Conservation (phyloP, 2,797 vertebrate species). For the Neosilurus hyrtlii region DNA sequence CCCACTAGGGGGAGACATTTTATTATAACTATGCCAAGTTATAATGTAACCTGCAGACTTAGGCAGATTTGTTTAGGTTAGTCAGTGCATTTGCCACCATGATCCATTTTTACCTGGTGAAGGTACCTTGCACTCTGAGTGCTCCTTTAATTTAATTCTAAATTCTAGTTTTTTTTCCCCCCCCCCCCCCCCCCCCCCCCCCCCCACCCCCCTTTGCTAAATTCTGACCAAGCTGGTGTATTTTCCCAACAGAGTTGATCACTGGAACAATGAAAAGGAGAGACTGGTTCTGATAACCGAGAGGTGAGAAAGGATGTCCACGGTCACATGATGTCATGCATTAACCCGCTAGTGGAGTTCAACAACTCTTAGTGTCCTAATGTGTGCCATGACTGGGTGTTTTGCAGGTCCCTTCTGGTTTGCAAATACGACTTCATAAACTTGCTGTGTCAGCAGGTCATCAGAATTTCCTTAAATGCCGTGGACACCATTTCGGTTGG, state of each 20-base stretch:
- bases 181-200: too few species aligned
- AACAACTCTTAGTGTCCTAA: slow-evolving; percentile 4
- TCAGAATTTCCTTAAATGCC: slow-evolving; percentile 81
- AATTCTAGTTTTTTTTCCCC: too few species aligned
- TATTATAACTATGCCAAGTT: too few species aligned
- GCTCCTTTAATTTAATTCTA: too few species aligned
- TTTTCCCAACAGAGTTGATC: slow-evolving; percentile 80
- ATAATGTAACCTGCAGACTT: too few species aligned
- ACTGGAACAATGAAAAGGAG: slow-evolving; percentile 98
- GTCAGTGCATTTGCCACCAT: too few species aligned
- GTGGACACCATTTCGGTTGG: slow-evolving; percentile 91
- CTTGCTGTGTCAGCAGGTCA: slow-evolving; percentile 89
- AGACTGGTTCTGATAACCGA: slow-evolving; percentile 90
- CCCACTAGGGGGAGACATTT: too few species aligned
- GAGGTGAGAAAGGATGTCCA: slow-evolving; percentile 55
- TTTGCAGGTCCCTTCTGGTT: slow-evolving; percentile 82
- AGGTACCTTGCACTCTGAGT: too few species aligned
- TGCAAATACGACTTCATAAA: slow-evolving; percentile 98
- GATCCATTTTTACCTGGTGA: too few species aligned
- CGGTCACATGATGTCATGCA: background rate
- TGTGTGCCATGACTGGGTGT: slow-evolving; percentile 4
- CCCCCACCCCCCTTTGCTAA: too few species aligned
- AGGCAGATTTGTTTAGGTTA: too few species aligned
- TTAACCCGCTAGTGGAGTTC: background rate
- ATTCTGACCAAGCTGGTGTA: background rate